Base-by-base conservation (phyloP, 2,113 vertebrate genomes). In the Myotis lucifugus region DNA sequence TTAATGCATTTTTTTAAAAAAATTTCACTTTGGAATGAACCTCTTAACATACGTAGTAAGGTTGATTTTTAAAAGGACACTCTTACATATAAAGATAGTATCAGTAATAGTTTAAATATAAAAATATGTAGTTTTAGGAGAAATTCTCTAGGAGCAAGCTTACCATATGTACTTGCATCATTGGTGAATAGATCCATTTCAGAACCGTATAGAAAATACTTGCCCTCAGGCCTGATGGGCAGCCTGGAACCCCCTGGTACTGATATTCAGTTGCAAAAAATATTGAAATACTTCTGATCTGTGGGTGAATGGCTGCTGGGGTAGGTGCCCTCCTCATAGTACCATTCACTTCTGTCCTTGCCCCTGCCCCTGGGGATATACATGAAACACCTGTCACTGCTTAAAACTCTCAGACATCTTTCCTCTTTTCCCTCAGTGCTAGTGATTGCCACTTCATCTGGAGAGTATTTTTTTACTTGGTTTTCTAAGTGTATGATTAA, bases 11-110 rank as follows among this genome's bases (percentile, higher is more conserved):
- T 95, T 48, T 61, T 92, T 18, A 48, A 61, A 34, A 48, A 59
- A 95, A 46, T 37, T 78, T 95, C n/a, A 0, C 52, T 67, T 82
- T 66, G 82, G 97, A 97, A 95, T 93, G 0, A 85, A 87, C 64
- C 73, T 85, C 34, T 96, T 95, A 32, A 32, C 64, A 32, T 87
- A 88, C 92, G 50, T 77, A 85, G 59, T 66, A 96, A 70, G 66
- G 48, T 8, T 79, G 78, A 85, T 72, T 72, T 95, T 89, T 81
- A 66, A 88, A 92, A 67, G 73, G 59, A 91, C 23, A 64, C 46
- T 79, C 21, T 90, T 37, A 37, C 59, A 8, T 81, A n/a, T 59
- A 21, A 66, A 85, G n/a, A 79, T 21, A 79, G 34, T 6, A 7
- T 78, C 5, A 66, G 19, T 95, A 66, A 46, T 40, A 84, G 69